These are phyloP conservation scores for Cyanoramphus novaezelandiae DNA, from an alignment of 2,113 vertebrate species.

Conservation along the genomic window DNA sequence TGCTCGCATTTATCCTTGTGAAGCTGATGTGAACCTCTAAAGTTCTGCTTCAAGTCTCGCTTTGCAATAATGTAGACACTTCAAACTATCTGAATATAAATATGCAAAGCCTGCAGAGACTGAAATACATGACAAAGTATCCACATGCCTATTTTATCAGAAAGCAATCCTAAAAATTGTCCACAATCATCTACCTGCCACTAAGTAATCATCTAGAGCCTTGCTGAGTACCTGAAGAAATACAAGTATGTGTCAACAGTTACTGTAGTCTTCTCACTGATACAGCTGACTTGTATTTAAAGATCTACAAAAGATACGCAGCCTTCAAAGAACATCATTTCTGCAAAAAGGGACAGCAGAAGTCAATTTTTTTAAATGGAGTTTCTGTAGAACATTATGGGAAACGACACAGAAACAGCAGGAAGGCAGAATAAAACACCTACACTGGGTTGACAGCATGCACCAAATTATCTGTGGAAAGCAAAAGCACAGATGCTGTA, in stretches of 20 bases:
- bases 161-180: neutral
- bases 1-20: constrained; percentile 79
- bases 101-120: neutral
- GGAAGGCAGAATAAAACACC: neutral
- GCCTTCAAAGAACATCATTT: neutral
- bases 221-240: neutral
- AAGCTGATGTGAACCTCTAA: constrained; percentile 73
- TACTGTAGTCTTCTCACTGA: neutral
- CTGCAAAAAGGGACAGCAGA: neutral
- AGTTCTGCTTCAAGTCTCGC: neutral
- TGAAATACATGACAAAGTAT: neutral
- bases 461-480: neutral
- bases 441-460: accelerated
- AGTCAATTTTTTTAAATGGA: neutral
- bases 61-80: neutral
- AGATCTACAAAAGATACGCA: neutral
- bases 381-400: neutral
- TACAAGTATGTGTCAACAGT: neutral
- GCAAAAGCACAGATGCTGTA: neutral
- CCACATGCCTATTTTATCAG: neutral
- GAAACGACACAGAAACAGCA: neutral
- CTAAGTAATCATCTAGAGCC: neutral
- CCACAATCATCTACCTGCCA: neutral
- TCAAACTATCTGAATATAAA: neutral
- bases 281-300: neutral